Evolutionary conservation across 2,797 vertebrate species (phyloP).

Genomic region (Paramormyrops hopkinsi): DNA sequence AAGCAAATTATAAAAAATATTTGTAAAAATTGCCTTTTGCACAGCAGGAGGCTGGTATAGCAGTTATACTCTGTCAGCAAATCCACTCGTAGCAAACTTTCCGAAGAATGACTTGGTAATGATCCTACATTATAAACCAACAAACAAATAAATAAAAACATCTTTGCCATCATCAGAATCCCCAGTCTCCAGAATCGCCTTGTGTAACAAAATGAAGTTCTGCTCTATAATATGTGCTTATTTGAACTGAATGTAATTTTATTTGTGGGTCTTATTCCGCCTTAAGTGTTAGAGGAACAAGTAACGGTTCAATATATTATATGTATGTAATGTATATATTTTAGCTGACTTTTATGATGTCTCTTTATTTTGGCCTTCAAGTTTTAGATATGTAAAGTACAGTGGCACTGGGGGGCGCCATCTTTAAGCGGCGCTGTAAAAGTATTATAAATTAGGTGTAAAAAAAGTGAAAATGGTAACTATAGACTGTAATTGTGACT

Average conservation of each 20-base stretch:
- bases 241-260: background rate
- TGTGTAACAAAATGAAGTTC: background rate
- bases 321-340: background rate
- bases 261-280: background rate
- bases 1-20: background rate
- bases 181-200: background rate
- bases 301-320: background rate
- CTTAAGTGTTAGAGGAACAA: background rate
- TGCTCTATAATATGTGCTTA: background rate
- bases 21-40: background rate
- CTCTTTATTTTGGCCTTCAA: background rate
- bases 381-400: background rate
- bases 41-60: background rate
- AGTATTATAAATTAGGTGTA: background rate
- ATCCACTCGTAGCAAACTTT: background rate
- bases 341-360: background rate
- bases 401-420: background rate
- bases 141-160: background rate
- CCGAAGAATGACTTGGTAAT: background rate
- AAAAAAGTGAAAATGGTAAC: background rate
- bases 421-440: background rate
- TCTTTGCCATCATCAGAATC: background rate
- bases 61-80: background rate
- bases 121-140: background rate
- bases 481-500: background rate